These are phyloP conservation scores for Ochropleura leucogaster DNA, from an alignment of 2,888 invertebrate genomes.

Conservation along the genomic window DNA sequence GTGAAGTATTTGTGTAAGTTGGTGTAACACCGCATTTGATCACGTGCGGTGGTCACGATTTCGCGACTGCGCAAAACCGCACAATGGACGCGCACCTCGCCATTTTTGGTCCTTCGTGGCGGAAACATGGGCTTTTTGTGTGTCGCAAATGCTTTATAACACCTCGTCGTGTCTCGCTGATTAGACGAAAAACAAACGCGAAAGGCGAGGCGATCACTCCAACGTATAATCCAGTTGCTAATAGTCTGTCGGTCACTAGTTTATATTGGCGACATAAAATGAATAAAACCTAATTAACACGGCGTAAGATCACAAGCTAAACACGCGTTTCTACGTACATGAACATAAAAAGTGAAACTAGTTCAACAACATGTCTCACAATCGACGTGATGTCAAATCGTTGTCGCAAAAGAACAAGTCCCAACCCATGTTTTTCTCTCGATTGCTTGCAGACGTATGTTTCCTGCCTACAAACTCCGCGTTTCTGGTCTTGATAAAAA, in stretches of 20 bases:
- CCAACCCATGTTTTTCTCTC: slow-evolving; percentile 90
- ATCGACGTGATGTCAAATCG: slow-evolving; percentile 89
- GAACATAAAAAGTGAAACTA: slow-evolving; percentile 84
- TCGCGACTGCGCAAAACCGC: slow-evolving; percentile 72
- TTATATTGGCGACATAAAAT: slow-evolving; percentile 64
- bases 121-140: slow-evolving; percentile 82
- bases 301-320: slow-evolving; percentile 88
- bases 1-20: slow-evolving; percentile 64
- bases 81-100: slow-evolving; percentile 80
- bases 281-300: slow-evolving; percentile 78
- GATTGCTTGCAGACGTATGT: slow-evolving; percentile 97
- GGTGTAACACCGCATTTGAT: slow-evolving; percentile 76
- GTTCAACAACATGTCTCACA: slow-evolving; percentile 86
- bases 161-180: slow-evolving; percentile 76
- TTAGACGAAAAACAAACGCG: slow-evolving; percentile 62
- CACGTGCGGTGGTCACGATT: slow-evolving; percentile 77
- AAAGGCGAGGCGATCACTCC: slow-evolving; percentile 19
- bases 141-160: slow-evolving; percentile 80
- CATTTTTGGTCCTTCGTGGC: slow-evolving; percentile 80
- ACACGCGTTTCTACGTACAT: slow-evolving; percentile 76
- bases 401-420: slow-evolving; percentile 87
- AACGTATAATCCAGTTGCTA: slow-evolving; percentile 23
- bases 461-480: slow-evolving; percentile 99
- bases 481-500: slow-evolving; percentile 99
- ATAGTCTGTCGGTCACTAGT: slow-evolving; percentile 49